Evolutionary conservation across 2,797 vertebrate species (phyloP).

Genomic region (Macroramphosus scolopax): DNA sequence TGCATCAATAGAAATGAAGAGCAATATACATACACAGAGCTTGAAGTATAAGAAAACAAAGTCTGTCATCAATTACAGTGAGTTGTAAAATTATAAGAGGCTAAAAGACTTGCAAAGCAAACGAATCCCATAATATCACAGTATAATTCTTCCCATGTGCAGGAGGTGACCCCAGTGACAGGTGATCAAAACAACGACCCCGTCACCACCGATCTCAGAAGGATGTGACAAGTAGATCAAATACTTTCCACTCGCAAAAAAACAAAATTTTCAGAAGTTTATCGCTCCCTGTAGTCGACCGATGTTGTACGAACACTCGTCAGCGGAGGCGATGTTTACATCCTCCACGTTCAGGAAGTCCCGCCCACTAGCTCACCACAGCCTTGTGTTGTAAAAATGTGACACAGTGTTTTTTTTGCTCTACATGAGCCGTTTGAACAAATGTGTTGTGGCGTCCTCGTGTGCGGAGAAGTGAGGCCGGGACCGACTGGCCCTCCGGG

Average conservation of each 20-base stretch:
- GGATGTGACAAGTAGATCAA: constrained; percentile 18
- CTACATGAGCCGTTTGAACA: constrained; percentile 26
- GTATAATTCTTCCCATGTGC: constrained; percentile 45
- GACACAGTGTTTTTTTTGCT: constrained; percentile 61
- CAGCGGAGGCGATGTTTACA: constrained; percentile 42
- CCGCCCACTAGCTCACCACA: constrained; percentile 26
- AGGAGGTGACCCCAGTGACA: constrained; percentile 15
- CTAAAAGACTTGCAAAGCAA: constrained; percentile 34
- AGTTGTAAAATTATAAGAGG: constrained; percentile 17
- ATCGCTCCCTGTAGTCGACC: constrained; percentile 29
- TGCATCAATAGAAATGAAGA: constrained; percentile 58
- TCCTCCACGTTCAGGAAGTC: constrained; percentile 38
- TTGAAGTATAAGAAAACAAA: constrained; percentile 36
- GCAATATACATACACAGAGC: constrained; percentile 33
- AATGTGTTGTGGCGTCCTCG: constrained; percentile 46
- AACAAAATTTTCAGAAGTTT: constrained; percentile 8
- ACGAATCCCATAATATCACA: constrained; percentile 54
- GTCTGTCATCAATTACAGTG: constrained; percentile 25
- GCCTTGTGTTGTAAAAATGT: constrained; percentile 37
- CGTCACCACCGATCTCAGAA: constrained; percentile 1
- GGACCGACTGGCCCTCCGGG: constrained; percentile 42
- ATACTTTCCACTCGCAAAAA: constrained; percentile 4
- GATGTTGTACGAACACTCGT: constrained; percentile 43
- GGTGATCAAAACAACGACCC: constrained; percentile 17
- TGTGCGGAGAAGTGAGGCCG: constrained; percentile 38